These are phyloP conservation scores for Psittacula derbiana DNA, from an alignment of 2,797 vertebrate species.

Conservation along the genomic window DNA sequence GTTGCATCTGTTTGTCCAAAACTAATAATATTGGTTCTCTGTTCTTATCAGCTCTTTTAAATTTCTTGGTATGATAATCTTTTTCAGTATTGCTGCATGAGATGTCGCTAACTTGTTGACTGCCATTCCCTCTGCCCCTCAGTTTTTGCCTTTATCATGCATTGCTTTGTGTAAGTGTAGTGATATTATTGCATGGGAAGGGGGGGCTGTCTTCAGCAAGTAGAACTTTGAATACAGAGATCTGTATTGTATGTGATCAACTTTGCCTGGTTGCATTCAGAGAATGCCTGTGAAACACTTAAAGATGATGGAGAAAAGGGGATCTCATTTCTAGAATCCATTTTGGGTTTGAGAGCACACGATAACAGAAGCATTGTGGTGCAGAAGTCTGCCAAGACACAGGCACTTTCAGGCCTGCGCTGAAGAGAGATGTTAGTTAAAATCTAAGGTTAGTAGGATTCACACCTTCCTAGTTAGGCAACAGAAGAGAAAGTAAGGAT, in stretches of 20 bases:
- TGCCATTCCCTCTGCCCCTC: background rate
- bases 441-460: background rate
- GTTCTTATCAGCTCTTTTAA: background rate
- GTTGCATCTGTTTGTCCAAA: background rate
- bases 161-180: background rate
- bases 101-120: background rate
- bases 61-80: background rate
- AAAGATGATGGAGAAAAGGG: background rate
- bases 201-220: background rate
- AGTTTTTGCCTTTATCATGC: background rate
- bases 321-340: background rate
- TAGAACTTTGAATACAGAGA: background rate
- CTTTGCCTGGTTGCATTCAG: background rate
- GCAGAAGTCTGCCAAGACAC: background rate
- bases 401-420: background rate
- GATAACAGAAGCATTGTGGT: background rate
- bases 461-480: background rate
- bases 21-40: background rate
- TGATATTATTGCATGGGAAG: background rate
- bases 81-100: background rate
- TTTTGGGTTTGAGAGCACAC: background rate
- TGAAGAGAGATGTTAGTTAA: background rate
- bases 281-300: background rate
- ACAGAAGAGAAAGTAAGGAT: background rate
- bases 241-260: background rate